Evolutionary conservation across 2,113 vertebrate genomes (phyloP).

Genomic region (Cairina moschata): DNA sequence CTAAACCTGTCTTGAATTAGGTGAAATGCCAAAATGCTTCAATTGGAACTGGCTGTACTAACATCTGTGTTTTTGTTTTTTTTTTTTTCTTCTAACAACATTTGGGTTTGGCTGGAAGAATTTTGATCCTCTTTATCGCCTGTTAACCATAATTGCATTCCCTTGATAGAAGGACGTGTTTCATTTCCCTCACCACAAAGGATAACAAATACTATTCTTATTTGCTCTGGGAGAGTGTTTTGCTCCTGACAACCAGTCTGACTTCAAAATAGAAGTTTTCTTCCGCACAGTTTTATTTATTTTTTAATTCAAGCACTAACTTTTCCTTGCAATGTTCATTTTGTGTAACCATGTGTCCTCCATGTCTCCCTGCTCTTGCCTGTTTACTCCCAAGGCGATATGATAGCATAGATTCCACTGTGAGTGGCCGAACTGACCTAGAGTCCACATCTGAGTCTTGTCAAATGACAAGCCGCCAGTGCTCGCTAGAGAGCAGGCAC

Average conservation of each 20-base stretch:
- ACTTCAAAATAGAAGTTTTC: not conserved
- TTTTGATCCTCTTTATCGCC: not conserved
- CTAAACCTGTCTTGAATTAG: not conserved
- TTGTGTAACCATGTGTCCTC: constrained; percentile 2
- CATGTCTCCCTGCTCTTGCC: constrained; percentile 1
- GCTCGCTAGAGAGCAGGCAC: constrained; percentile 61
- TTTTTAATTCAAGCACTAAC: not conserved
- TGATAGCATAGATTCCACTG: constrained; percentile 52
- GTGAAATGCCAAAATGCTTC: not conserved
- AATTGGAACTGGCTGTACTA: not conserved
- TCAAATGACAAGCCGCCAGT: constrained; percentile 68
- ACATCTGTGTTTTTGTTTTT: accelerated
- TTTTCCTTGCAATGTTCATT: not conserved
- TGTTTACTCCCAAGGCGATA: constrained; percentile 43
- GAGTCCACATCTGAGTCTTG: constrained; percentile 64
- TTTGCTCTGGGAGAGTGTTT: not conserved
- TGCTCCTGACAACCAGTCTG: not conserved
- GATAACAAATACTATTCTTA: not conserved
- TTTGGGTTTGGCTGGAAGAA: not conserved
- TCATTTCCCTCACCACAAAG: not conserved
- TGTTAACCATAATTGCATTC: accelerated
- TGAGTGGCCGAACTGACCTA: constrained; percentile 61
- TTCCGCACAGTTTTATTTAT: not conserved
- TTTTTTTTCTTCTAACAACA: not conserved
- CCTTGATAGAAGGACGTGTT: not conserved